phyloP scores from a whole-genome alignment of 2,888 invertebrate species.

The Scaptomyza cyrtandrae region DNA sequence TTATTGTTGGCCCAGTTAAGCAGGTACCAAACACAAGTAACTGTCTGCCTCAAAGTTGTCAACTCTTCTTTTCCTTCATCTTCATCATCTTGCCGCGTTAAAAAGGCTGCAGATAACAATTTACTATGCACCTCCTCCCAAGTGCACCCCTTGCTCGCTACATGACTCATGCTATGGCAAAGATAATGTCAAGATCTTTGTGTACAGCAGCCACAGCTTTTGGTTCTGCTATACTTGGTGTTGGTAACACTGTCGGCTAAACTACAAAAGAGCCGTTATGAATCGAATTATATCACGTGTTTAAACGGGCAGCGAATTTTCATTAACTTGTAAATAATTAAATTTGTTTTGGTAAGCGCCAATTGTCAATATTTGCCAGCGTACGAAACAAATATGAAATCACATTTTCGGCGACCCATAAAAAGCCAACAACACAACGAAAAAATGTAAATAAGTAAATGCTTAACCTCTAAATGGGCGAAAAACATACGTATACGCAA shows the following conservation, averaged over 20 bases:
- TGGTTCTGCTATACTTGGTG: not conserved
- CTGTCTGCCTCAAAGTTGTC: constrained; percentile 57
- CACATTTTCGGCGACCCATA: constrained; percentile 74
- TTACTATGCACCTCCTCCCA: constrained; percentile 27
- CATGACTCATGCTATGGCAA: constrained; percentile 62
- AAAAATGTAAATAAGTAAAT: constrained; percentile 61
- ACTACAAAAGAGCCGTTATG: constrained; percentile 38
- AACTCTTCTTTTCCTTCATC: not conserved
- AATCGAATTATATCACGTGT: constrained; percentile 61
- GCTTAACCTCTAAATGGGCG: constrained; percentile 67
- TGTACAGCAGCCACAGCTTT: constrained; percentile 6
- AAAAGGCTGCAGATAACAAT: constrained; percentile 55
- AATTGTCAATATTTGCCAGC: constrained; percentile 61
- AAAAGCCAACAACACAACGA: constrained; percentile 21
- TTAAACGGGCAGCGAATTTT: constrained; percentile 32
- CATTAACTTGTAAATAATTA: constrained; percentile 47
- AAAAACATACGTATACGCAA: constrained; percentile 45
- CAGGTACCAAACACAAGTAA: constrained; percentile 73
- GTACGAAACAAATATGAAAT: constrained; percentile 55
- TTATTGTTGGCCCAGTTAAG: constrained; percentile 44
- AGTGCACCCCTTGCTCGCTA: not conserved
- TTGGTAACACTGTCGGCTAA: constrained; percentile 35
- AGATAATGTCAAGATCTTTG: constrained; percentile 58
- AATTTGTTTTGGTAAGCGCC: constrained; percentile 30
- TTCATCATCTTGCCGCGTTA: constrained; percentile 1